A percentile compares a stretch with the other conserved stretches of the same genome.
Evolutionary conservation across 37 sponge, comb jelly and placozoan species (phyloP).

Genomic region (Halichondria panicea): DNA sequence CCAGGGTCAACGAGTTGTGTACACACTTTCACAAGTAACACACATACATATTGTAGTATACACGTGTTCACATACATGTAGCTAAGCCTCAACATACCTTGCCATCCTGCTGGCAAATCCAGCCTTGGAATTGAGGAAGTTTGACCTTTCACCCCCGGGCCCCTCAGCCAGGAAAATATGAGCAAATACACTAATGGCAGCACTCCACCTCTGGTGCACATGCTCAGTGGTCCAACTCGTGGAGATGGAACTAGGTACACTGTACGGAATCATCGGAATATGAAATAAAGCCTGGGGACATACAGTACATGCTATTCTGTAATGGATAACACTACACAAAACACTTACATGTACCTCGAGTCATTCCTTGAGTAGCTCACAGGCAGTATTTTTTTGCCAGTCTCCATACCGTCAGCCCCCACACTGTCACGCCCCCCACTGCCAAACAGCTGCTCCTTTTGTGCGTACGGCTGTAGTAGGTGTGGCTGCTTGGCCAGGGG

Average conservation of each 20-base stretch:
- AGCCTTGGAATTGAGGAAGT: conserved; percentile 84
- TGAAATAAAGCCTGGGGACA: not conserved
- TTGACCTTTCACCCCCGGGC: conserved; percentile 70
- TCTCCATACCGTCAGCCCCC: not conserved
- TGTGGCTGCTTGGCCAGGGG: conserved; percentile 85
- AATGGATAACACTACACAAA: not conserved
- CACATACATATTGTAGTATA: no score
- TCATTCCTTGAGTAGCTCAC: not conserved
- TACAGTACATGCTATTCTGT: not conserved
- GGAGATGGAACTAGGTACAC: not conserved
- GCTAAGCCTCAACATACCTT: conserved; percentile 27
- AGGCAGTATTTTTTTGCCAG: conserved; percentile 3
- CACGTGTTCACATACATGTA: no score
- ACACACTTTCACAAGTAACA: no score
- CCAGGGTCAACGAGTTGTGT: no score
- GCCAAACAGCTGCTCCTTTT: conserved; percentile 53
- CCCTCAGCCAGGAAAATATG: conserved; percentile 88
- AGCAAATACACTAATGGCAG: conserved; percentile 73
- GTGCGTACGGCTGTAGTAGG: conserved; percentile 58
- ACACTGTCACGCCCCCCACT: not conserved
- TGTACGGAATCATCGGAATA: not conserved
- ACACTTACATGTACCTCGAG: not conserved
- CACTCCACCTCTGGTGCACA: conserved; percentile 61
- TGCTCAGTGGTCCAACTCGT: conserved; percentile 49
- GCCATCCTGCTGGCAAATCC: conserved; percentile 89